phyloP scores from a whole-genome alignment of 2,113 vertebrate genomes.

The Sceloporus tristichus region DNA sequence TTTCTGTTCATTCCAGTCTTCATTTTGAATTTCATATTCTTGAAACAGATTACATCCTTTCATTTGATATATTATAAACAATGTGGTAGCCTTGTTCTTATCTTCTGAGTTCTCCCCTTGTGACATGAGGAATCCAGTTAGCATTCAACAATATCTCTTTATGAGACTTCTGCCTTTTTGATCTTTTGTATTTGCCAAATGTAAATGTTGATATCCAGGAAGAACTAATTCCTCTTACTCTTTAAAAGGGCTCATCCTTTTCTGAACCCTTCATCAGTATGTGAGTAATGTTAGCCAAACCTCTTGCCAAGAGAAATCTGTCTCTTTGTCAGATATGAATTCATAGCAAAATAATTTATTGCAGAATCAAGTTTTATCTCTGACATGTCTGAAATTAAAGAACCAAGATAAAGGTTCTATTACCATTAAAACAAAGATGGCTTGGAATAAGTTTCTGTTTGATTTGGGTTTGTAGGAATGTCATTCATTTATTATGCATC shows the following conservation, averaged over 20 bases:
- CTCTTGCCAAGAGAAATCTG: not conserved
- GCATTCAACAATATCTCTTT: not conserved
- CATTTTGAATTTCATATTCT: not conserved
- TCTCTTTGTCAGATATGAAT: not conserved
- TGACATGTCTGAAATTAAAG: not conserved
- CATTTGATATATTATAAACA: not conserved
- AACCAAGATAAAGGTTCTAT: not conserved
- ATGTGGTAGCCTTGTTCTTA: not conserved
- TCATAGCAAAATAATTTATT: not conserved
- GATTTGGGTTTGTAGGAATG: not conserved
- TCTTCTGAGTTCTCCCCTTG: not conserved
- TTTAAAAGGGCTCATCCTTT: not conserved
- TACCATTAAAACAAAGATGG: not conserved
- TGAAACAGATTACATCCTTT: not conserved
- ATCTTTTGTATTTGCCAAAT: not conserved
- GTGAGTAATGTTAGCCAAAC: not conserved
- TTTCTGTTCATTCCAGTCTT: not conserved
- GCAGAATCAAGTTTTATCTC: not conserved
- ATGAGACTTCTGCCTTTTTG: not conserved
- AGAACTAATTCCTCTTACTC: not conserved
- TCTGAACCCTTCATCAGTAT: not conserved
- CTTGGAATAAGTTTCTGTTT: not conserved
- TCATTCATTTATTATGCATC: too few species aligned
- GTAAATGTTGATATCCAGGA: not conserved
- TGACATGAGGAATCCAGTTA: not conserved